Conservation (phyloP, 2,888 invertebrate species). For the Cephus pygmeus region DNA sequence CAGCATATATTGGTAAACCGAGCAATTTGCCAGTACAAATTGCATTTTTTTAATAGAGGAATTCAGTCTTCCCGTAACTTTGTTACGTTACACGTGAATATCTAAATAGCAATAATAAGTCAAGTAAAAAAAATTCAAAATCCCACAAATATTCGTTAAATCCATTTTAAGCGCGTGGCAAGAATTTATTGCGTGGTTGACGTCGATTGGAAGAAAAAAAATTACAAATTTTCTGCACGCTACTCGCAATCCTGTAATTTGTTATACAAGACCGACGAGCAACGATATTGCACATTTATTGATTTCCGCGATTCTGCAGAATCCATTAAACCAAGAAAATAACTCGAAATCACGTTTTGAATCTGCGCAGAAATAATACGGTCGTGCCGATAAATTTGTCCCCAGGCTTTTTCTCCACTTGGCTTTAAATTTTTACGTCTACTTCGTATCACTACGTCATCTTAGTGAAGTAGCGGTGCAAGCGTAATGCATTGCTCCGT, state of each 20-base stretch:
- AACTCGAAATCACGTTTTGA: neutral
- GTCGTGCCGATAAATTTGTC: neutral
- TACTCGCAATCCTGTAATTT: neutral
- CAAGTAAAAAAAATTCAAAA: neutral
- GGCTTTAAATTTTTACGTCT: neutral
- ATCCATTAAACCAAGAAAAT: neutral
- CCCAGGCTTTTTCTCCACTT: neutral
- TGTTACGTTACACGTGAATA: neutral
- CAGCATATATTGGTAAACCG: neutral
- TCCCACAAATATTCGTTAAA: neutral
- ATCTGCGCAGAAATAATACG: neutral
- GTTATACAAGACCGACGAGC: neutral
- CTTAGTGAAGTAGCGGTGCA: neutral
- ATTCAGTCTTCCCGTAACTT: neutral
- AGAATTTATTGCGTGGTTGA: neutral
- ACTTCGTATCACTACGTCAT: neutral
- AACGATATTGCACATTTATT: neutral
- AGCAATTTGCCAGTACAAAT: neutral
- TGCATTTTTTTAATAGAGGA: neutral
- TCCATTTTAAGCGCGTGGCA: neutral
- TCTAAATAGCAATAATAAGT: neutral
- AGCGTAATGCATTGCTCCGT: neutral
- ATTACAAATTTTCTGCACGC: neutral
- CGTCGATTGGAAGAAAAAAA: too few relatives aligned
- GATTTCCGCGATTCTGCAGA: neutral